phyloP scores from a whole-genome alignment of 2,888 invertebrate species.

The Campoplex capitator region DNA sequence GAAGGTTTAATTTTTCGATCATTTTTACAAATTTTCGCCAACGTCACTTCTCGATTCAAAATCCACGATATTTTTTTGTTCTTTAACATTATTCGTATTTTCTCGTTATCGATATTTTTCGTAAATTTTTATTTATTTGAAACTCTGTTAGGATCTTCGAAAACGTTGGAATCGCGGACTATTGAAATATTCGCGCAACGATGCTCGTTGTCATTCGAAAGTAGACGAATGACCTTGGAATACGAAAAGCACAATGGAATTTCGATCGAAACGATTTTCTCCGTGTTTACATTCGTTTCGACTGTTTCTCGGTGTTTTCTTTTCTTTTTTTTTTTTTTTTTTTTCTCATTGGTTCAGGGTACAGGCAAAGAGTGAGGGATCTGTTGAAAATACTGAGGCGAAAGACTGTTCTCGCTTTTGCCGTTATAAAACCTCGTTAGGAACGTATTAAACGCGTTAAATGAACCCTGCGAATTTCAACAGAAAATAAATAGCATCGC shows the following conservation, averaged over 20 bases:
- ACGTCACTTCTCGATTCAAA: background rate
- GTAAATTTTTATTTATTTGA: background rate
- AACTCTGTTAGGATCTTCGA: background rate
- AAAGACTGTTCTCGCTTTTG: background rate
- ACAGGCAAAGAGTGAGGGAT: background rate
- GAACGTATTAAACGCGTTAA: conserved; percentile 42
- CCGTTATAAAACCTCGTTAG: conserved; percentile 43
- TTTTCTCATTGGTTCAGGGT: background rate
- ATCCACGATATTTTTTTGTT: too few species aligned
- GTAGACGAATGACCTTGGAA: background rate
- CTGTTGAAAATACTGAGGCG: conserved; percentile 36
- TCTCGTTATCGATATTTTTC: too few species aligned
- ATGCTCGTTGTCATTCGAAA: background rate
- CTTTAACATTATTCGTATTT: too few species aligned
- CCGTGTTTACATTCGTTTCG: background rate
- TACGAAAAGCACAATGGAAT: background rate
- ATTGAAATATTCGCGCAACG: background rate
- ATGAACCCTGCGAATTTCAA: conserved; percentile 28
- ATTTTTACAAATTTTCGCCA: background rate
- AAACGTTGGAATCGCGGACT: background rate
- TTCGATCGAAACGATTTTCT: background rate
- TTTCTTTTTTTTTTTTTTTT: too few species aligned
- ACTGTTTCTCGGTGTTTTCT: background rate
- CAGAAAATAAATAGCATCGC: conserved; percentile 8
- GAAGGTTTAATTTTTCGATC: conserved; percentile 16